A percentile compares a stretch with the other conserved stretches of the same genome.
phyloP scores from a whole-genome alignment of 2,113 vertebrate genomes.

The Petrocephalus microphthalmus region DNA sequence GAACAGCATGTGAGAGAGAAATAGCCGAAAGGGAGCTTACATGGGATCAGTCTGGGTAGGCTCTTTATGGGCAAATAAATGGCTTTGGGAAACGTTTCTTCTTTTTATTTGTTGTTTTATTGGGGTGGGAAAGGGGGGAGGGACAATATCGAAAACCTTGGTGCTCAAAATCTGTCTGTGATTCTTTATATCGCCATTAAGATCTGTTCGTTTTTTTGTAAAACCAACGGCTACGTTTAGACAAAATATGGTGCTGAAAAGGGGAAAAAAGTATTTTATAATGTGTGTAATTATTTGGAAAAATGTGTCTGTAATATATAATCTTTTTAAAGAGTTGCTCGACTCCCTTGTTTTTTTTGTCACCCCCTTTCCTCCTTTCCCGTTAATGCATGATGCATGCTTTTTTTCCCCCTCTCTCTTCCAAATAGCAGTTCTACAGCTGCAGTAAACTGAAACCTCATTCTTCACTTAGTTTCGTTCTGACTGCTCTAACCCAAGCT shows the following conservation, averaged over 20 bases:
- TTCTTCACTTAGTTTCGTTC: not conserved
- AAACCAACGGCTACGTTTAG: slow-evolving; percentile 44
- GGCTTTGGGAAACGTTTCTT: slow-evolving; percentile 27
- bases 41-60: slow-evolving; percentile 2
- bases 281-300: slow-evolving; percentile 70
- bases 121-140: slow-evolving; percentile 27
- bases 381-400: slow-evolving; percentile 8
- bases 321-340: slow-evolving; percentile 63
- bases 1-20: slow-evolving; percentile 31
- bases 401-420: not conserved
- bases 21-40: slow-evolving; percentile 26
- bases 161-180: slow-evolving; percentile 37
- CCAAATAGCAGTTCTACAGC: not conserved
- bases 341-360: slow-evolving; percentile 52
- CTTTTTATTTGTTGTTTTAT: slow-evolving; percentile 36
- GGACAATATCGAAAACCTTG: slow-evolving; percentile 32
- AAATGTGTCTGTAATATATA: slow-evolving; percentile 73
- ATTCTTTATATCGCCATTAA: slow-evolving; percentile 44
- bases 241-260: slow-evolving; percentile 64
- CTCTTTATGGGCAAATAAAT: slow-evolving; percentile 12
- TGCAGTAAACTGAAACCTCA: not conserved
- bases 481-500: not conserved
- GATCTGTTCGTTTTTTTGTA: slow-evolving; percentile 45
- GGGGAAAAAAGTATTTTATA: slow-evolving; percentile 61
- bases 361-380: not conserved